These are phyloP conservation scores for Perodicticus potto DNA, from an alignment of 2,797 vertebrate genomes.

Conservation along the genomic window DNA sequence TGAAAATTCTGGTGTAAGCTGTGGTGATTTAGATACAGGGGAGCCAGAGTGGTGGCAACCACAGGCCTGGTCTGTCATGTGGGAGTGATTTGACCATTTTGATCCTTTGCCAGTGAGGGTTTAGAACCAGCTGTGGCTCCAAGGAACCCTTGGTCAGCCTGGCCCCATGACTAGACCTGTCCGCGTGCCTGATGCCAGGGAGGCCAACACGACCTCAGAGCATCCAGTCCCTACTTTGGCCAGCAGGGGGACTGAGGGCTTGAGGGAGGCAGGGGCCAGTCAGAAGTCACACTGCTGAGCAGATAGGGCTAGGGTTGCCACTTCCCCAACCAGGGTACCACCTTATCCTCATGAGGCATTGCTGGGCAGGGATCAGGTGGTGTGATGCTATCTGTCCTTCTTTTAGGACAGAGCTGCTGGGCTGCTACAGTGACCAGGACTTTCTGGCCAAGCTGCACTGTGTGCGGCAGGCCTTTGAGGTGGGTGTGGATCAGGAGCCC, in stretches of 20 bases:
- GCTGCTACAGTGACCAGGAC: constrained; percentile 97
- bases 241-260: too few species aligned
- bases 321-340: background rate
- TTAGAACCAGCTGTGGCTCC: background rate
- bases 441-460: constrained; percentile 98
- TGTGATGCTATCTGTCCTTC: background rate
- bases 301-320: background rate
- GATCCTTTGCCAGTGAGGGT: background rate
- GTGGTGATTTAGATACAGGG: background rate
- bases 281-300: background rate
- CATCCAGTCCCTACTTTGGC: background rate
- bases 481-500: constrained; percentile 73
- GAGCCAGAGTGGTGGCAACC: fast-evolving
- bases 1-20: background rate
- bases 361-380: background rate
- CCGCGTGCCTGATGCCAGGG: too few species aligned
- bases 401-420: constrained; percentile 95
- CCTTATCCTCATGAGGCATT: background rate
- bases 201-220: background rate
- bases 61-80: background rate
- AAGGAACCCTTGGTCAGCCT: background rate
- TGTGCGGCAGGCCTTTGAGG: constrained; percentile 97
- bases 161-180: background rate
- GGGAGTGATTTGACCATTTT: background rate
- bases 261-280: background rate